These are phyloP conservation scores for Myotis yumanensis DNA, from an alignment of 2,113 vertebrate species.

Conservation along the genomic window DNA sequence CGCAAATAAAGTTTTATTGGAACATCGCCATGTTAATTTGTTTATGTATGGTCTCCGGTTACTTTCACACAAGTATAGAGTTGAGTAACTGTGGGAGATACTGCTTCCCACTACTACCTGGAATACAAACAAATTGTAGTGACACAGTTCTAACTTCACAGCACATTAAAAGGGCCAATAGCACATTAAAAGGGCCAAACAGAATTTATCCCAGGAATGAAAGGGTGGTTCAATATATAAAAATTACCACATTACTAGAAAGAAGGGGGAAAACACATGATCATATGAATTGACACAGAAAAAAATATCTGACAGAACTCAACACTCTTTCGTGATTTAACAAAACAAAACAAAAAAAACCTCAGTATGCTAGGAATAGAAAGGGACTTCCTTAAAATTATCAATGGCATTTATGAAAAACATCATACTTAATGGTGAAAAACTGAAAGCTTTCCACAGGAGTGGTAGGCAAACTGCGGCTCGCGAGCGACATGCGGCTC, in stretches of 20 bases:
- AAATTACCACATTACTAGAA: background rate
- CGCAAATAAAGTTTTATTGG: slow-evolving; percentile 46
- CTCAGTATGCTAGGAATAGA: background rate
- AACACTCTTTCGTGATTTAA: background rate
- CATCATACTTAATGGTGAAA: background rate
- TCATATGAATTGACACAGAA: background rate
- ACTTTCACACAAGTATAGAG: background rate
- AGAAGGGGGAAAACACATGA: background rate
- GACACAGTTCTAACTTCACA: background rate
- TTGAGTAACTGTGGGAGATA: background rate
- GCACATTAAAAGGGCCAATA: background rate
- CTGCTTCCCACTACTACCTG: background rate
- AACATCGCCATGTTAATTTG: background rate
- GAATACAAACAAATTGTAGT: background rate
- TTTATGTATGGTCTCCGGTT: background rate
- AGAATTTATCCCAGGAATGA: background rate
- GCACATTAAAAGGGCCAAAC: background rate
- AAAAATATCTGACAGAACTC: background rate
- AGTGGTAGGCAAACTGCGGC: too few species aligned
- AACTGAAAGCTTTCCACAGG: background rate
- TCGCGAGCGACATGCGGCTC: too few species aligned
- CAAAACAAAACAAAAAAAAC: background rate
- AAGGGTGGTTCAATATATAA: background rate
- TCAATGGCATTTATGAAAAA: background rate
- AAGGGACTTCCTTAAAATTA: slow-evolving; percentile 28